Conservation (phyloP, 2,113 vertebrate species). For the Raja brachyura region DNA sequence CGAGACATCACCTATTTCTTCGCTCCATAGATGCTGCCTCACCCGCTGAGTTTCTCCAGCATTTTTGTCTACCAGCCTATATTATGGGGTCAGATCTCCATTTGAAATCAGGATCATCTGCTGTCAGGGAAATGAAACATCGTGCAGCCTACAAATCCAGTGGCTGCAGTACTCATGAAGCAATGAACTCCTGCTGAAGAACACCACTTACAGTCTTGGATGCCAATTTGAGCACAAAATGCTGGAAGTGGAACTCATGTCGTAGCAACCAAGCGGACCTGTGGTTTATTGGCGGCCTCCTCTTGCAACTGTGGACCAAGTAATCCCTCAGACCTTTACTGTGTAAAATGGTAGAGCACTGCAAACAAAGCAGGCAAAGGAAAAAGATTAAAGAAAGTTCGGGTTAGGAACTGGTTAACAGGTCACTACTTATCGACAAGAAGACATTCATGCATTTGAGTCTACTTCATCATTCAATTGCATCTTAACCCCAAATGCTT, state of each 20-base stretch:
- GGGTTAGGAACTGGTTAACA: not conserved
- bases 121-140: too few relatives aligned
- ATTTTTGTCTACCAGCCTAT: not conserved
- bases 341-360: slow-evolving; percentile 57
- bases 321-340: slow-evolving; percentile 64
- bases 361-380: slow-evolving; percentile 31
- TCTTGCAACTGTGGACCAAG: slow-evolving; percentile 58
- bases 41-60: too few relatives aligned
- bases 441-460: too few relatives aligned
- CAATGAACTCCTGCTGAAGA: not conserved
- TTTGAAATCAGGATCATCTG: not conserved
- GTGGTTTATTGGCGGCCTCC: slow-evolving; percentile 61
- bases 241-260: slow-evolving; percentile 85
- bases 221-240: slow-evolving; percentile 68
- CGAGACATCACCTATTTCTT: too few relatives aligned
- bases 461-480: too few relatives aligned
- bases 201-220: slow-evolving; percentile 60
- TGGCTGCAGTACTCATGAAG: not conserved
- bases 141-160: not conserved
- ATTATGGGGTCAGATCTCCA: not conserved
- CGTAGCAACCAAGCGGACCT: slow-evolving; percentile 71
- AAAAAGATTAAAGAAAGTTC: not conserved
- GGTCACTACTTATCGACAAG: too few relatives aligned
- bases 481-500: too few relatives aligned
- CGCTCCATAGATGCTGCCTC: too few relatives aligned